Conservation (phyloP, 1,140 invertebrate species). For the Paraescarpia echinospica region DNA sequence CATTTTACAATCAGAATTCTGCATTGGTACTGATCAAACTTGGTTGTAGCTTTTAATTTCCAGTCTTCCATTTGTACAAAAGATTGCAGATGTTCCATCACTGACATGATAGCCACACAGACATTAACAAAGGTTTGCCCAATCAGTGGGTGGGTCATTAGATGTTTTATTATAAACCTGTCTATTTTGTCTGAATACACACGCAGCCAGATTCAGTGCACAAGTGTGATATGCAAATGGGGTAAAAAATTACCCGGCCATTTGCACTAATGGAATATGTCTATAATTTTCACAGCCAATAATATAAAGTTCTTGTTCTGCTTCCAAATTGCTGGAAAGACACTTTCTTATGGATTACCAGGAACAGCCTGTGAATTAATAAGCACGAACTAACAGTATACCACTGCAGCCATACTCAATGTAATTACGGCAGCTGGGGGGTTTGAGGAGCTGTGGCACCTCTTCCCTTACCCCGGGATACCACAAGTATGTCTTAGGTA, state of each 20-base stretch:
- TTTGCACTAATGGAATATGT: not conserved
- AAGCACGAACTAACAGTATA: not conserved
- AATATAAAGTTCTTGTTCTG: not conserved
- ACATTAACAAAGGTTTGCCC: not conserved
- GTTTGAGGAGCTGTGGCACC: not conserved
- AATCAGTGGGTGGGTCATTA: not conserved
- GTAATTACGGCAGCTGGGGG: not conserved
- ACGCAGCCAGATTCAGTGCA: not conserved
- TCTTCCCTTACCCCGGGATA: not conserved
- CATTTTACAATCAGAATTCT: not conserved
- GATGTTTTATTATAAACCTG: not conserved
- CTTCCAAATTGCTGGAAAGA: not conserved
- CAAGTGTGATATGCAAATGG: not conserved
- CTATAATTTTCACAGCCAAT: not conserved
- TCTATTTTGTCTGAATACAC: not conserved
- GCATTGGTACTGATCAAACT: not conserved
- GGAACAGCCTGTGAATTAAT: not conserved
- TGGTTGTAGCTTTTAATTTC: too few relatives aligned
- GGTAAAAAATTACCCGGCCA: not conserved
- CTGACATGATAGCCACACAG: not conserved
- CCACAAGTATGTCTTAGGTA: not conserved
- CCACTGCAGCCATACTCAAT: not conserved
- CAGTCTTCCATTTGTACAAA: not conserved
- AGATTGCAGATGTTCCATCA: not conserved
- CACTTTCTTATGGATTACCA: not conserved